A percentile compares a stretch with the other conserved stretches of the same genome.
Evolutionary conservation across 2,888 invertebrate species (phyloP).

Genomic region (Syrista parreyssii): DNA sequence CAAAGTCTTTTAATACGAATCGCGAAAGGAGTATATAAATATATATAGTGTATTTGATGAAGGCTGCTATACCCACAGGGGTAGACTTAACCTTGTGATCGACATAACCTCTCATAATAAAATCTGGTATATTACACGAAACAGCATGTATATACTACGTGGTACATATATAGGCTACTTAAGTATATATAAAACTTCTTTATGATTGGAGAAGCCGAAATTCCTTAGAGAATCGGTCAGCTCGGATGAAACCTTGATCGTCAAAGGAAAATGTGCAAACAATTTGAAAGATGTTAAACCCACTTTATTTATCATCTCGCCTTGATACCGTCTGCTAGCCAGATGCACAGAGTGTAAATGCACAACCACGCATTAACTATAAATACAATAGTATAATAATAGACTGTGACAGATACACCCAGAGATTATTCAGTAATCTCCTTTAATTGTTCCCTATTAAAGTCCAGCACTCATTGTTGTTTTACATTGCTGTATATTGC

Average conservation of each 20-base stretch:
- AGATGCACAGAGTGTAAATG: constrained; percentile 1
- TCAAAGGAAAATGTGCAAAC: background rate
- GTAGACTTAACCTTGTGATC: background rate
- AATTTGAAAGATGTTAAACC: background rate
- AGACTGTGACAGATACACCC: background rate
- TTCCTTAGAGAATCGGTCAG: background rate
- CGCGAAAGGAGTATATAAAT: background rate
- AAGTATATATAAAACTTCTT: background rate
- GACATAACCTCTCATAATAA: background rate
- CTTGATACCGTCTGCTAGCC: constrained; percentile 5
- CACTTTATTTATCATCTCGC: background rate
- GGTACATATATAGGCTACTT: background rate
- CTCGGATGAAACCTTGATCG: background rate
- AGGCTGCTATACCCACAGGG: background rate
- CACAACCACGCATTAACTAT: background rate
- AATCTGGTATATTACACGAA: background rate
- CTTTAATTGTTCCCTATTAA: background rate
- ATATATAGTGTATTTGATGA: background rate
- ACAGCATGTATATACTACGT: background rate
- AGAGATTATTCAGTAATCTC: background rate
- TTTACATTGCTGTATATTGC: background rate
- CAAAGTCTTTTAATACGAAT: background rate
- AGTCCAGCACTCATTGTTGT: background rate
- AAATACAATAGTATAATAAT: background rate
- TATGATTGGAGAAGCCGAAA: background rate